These are phyloP conservation scores for Australoheros facetus DNA, from an alignment of 2,797 vertebrate species.

Conservation along the genomic window DNA sequence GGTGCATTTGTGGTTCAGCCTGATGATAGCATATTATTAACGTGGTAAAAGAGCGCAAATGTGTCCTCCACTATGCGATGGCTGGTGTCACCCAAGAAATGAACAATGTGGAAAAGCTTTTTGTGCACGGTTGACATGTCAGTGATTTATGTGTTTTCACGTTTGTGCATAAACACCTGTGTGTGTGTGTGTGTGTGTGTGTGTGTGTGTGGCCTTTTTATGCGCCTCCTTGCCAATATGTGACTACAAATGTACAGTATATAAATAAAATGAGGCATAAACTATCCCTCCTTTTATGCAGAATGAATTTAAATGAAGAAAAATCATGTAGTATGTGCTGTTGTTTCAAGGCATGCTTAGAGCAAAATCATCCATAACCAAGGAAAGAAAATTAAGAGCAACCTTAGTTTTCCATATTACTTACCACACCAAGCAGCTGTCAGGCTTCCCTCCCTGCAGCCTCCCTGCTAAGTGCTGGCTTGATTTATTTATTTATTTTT, in stretches of 20 bases:
- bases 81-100: slow-evolving; percentile 36
- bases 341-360: neutral
- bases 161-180: neutral
- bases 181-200: neutral
- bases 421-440: neutral
- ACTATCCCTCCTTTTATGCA: neutral
- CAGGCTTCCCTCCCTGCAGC: neutral
- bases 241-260: neutral
- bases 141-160: slow-evolving; percentile 28
- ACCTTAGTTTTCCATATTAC: neutral
- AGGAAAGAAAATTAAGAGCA: neutral
- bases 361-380: neutral
- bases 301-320: neutral
- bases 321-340: neutral
- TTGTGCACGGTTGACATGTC: slow-evolving; percentile 8
- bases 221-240: neutral
- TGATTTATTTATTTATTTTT: slow-evolving; percentile 2
- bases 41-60: slow-evolving; percentile 46
- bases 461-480: neutral
- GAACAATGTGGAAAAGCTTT: slow-evolving; percentile 34
- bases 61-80: slow-evolving; percentile 36
- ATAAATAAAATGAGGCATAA: neutral
- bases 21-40: slow-evolving; percentile 66
- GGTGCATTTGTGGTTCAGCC: slow-evolving; percentile 50
- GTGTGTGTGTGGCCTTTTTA: fast-evolving